Conservation (phyloP, 2,888 invertebrate genomes). For the Acrobasis consociella region DNA sequence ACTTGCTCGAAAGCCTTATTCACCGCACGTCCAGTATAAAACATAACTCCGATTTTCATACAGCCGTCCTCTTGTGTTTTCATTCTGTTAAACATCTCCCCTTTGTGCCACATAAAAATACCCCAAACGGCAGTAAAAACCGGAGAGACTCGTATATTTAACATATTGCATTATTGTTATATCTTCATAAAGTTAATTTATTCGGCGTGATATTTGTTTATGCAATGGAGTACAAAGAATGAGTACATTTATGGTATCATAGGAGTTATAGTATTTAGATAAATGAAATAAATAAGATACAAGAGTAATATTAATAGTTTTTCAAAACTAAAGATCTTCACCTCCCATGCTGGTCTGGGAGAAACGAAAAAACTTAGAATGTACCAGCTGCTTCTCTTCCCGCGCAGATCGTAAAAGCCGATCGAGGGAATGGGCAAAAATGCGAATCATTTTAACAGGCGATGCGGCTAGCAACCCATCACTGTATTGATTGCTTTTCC, state of each 20-base stretch:
- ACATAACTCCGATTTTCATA: conserved; percentile 79
- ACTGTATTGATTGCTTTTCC: no score
- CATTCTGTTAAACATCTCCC: conserved; percentile 63
- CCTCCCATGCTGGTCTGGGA: no score
- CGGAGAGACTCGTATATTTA: conserved; percentile 39
- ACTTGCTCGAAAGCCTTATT: conserved; percentile 57
- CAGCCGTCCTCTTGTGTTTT: conserved; percentile 62
- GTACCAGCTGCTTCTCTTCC: no score
- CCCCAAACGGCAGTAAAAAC: conserved; percentile 61
- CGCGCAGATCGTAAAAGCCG: no score
- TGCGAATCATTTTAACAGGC: no score
- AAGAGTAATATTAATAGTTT: no score
- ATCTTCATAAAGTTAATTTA: conserved; percentile 29
- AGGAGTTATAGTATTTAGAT: no score
- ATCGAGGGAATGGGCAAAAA: no score
- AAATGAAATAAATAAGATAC: no score
- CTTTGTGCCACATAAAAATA: conserved; percentile 60
- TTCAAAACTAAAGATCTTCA: no score
- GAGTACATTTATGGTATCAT: not conserved
- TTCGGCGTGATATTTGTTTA: conserved; percentile 5
- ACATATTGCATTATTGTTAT: conserved; percentile 41
- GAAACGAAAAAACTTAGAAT: no score
- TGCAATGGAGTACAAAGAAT: not conserved
- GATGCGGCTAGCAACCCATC: no score
- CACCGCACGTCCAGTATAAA: conserved; percentile 77